Evolutionary conservation across 2,888 invertebrate species (phyloP).

Genomic region (Gasteruption jaculator): DNA sequence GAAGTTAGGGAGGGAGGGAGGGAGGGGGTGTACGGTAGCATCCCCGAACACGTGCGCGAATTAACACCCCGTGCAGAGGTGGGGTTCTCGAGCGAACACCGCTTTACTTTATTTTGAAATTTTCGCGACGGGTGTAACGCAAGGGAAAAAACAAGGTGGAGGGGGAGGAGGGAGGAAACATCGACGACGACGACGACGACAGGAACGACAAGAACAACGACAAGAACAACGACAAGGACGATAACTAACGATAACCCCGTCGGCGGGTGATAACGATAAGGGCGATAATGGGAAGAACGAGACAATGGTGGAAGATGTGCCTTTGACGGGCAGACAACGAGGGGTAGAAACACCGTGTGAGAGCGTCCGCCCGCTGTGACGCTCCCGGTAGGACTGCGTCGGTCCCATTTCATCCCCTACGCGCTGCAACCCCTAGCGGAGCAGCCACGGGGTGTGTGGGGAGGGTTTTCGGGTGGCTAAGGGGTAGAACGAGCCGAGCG

Average conservation of each 20-base stretch:
- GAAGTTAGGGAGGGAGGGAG: neutral
- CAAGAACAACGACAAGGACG: too few relatives aligned
- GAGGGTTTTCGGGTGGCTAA: too few relatives aligned
- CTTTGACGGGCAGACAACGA: constrained; percentile 8
- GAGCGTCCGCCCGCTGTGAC: constrained; percentile 48
- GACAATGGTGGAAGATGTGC: neutral
- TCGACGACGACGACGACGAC: neutral
- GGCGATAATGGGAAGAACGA: neutral
- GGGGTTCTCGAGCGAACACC: too few relatives aligned
- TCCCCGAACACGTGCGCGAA: too few relatives aligned
- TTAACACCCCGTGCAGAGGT: too few relatives aligned
- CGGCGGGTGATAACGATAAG: neutral
- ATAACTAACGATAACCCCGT: neutral
- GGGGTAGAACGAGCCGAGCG: neutral
- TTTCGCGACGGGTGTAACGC: too few relatives aligned
- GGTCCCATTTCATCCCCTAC: constrained; percentile 38
- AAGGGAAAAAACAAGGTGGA: constrained; percentile 2
- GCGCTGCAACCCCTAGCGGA: too few relatives aligned
- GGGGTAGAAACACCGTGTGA: constrained; percentile 42
- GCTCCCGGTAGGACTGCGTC: constrained; percentile 51
- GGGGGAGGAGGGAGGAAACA: constrained; percentile 1
- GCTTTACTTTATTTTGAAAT: too few relatives aligned
- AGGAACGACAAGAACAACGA: neutral
- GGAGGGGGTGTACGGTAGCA: too few relatives aligned
- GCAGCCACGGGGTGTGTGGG: too few relatives aligned